Base-by-base conservation (phyloP, 2,888 invertebrate species). In the Amiota minor region DNA sequence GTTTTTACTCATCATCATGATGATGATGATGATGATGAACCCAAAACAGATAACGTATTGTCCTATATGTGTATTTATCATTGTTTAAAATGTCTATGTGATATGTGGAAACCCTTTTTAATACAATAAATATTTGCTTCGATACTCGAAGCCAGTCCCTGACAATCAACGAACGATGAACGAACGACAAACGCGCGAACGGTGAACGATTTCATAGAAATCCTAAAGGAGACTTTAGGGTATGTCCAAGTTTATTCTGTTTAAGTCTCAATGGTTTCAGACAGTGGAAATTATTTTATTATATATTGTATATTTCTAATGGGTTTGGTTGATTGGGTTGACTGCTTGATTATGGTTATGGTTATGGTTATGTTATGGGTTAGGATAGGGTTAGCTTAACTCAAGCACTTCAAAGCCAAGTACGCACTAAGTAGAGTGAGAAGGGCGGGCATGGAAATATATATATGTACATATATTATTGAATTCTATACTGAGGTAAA, bases 121-220 rank as follows among this genome's bases (percentile, higher is more conserved):
- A 83, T 83, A 83, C 83, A 83, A 83, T 83, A 85, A 83, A 83
- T 83, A 83, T 83, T 85, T 85, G 85, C 82, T 62, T n/a, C 59
- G 59, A 59, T 59, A 59, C 62, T 16, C 18, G 35, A 35, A 8
- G 6, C n/a, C n/a, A 35, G 35, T 35, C 35, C 35, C 35, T 35
- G 6, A 35, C 35, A 35, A 35, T 35, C 35, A 35, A 35, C 35
- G 35, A 35, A 35, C 35, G 35, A 35, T 35, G 35, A 35, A 35
- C 35, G 35, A n/a, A n/a, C n/a, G n/a, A n/a, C n/a, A n/a, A n/a
- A n/a, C n/a, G n/a, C n/a, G 6, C 6, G 35, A 35, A 35, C 35
- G 6, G 6, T 6, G 35, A 35, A 35, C 6, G 35, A 35, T 35
- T 35, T 35, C 35, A 35, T 35, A 35, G 35, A 35, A 35, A 35